A percentile compares a stretch with the other conserved stretches of the same genome.
Conservation (phyloP, 2,888 invertebrate genomes). For the Scaptomyza caliginosa region DNA sequence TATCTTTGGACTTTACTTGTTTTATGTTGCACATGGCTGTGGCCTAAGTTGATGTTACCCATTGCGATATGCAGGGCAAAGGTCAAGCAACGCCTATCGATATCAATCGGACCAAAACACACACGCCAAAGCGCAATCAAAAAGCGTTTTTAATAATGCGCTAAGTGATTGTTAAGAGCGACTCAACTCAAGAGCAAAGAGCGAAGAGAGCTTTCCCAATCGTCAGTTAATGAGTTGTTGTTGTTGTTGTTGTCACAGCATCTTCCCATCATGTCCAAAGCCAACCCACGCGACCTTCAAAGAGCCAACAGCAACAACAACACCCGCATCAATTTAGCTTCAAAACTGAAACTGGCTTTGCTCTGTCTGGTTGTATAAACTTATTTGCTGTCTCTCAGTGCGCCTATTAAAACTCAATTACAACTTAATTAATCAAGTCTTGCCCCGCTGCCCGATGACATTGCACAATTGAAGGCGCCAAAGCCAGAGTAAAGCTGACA, state of each 20-base stretch:
- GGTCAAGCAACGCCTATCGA: constrained; percentile 65
- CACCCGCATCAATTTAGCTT: constrained; percentile 2
- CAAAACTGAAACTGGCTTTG: too few species aligned
- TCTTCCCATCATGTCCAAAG: constrained; percentile 33
- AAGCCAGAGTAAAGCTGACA: constrained; percentile 49
- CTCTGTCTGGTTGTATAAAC: constrained; percentile 1
- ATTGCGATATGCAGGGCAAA: background rate
- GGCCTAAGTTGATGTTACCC: background rate
- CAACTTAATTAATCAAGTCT: constrained; percentile 74
- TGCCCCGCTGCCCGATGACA: constrained; percentile 50
- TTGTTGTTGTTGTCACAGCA: constrained; percentile 35
- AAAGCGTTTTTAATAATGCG: constrained; percentile 80
- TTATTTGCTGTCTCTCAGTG: constrained; percentile 12
- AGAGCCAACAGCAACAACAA: constrained; percentile 12
- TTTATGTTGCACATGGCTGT: background rate
- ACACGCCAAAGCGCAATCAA: constrained; percentile 79
- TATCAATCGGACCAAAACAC: constrained; percentile 54
- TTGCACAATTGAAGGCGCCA: constrained; percentile 61
- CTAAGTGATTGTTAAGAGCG: constrained; percentile 77
- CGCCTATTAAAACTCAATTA: constrained; percentile 77
- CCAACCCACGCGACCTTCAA: constrained; percentile 75
- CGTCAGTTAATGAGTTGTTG: constrained; percentile 49
- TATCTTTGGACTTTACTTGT: too few species aligned
- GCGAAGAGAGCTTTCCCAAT: constrained; percentile 65
- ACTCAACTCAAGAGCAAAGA: constrained; percentile 25